Evolutionary conservation across 2,797 vertebrate species (phyloP), one percentile per base, ranked within the genome.

Genomic region (Macropus fuliginosus): DNA sequence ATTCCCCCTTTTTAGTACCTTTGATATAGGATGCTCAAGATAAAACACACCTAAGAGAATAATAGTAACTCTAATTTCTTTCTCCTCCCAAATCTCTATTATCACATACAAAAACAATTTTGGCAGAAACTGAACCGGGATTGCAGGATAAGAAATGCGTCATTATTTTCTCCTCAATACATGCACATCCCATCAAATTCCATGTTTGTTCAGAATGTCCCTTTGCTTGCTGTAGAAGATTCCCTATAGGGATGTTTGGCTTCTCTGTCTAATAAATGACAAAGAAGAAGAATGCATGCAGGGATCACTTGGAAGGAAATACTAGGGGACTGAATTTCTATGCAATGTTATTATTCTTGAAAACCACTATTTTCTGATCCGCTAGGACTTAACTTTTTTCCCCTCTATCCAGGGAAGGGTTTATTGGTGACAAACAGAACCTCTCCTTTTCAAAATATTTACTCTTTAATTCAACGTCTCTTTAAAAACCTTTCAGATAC

Each of bases 351-450:
- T 97, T 98, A 91, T 54, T 62, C 97, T 97, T 90, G 66, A 97
- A 96, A 98, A 94, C 18, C 91, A 21, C 94, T 66, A 93, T 97
- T 97, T 93, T 97, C 29, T 92, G 94, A 93, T 91, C 94, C 96
- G 54, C 55, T 50, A 91, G 46, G 96, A 96, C 94, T 97, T 97
- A 91, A 93, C 50, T 94, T 95, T 91, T 18, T 96, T 96, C 90
- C 40, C 27, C 52, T 54, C 91, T 93, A 34, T 92, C 56, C 91
- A n/a, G 54, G 13, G 91, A 96, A 96, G 91, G 91, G 62, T 93
- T 97, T 98, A 97, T 56, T 94, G 56, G 24, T 97, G 95, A 97
- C 55, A 98, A 97, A 98, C 57, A 91, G 16, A n/a, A 97, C 34
- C 29, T 91, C 1, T 91, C 29, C 95, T 55, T 97, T 98, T 96